Evolutionary conservation across 2,113 vertebrate species (phyloP), one percentile per base, ranked within the genome.

Genomic region (Lepus timidus): DNA sequence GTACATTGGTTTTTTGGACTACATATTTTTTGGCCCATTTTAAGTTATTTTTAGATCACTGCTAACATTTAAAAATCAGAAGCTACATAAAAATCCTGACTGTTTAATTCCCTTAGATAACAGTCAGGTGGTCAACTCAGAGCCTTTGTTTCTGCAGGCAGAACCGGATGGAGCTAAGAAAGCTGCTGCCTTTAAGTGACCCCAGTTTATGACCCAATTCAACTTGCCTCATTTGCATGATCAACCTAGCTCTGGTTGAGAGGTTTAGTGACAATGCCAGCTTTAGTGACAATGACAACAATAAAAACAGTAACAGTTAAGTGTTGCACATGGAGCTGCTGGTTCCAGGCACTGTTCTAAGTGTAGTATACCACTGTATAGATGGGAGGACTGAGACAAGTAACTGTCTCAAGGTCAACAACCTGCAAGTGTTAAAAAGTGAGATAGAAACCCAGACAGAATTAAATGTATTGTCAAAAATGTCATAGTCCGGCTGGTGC

Each of bases 391-490:
- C 33, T 55, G 51, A 80, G 49, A 61, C 52, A 36, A 39, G 22
- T 36, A 74, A 23, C 2, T 62, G 14, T 64, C 39, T 51, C 25
- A 62, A 93, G 6, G 17, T 84, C 31, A 79, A 86, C 20, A 55
- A 25, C 3, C 52, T 86, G 80, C 11, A 74, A 89, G 8, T 31
- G 52, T 29, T 67, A 44, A 65, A 39, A 75, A 20, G 6, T 91
- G 49, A 93, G 76, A 64, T 83, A 71, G 64, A 93, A 86, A 13
- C 58, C 39, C 67, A 81, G 68, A 39, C 14, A 52, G 62, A 95
- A 16, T 62, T 83, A 70, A 82, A 86, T 64, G 27, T 70, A 29
- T 61, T 31, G 36, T 61, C 52, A 65, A 76, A 71, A 44, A 44
- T 44, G 44, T 44, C 44, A 7, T 44, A 44, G 44, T 44, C 44